These are phyloP conservation scores for Todus mexicanus DNA, from an alignment of 2,797 vertebrate species.

Conservation along the genomic window DNA sequence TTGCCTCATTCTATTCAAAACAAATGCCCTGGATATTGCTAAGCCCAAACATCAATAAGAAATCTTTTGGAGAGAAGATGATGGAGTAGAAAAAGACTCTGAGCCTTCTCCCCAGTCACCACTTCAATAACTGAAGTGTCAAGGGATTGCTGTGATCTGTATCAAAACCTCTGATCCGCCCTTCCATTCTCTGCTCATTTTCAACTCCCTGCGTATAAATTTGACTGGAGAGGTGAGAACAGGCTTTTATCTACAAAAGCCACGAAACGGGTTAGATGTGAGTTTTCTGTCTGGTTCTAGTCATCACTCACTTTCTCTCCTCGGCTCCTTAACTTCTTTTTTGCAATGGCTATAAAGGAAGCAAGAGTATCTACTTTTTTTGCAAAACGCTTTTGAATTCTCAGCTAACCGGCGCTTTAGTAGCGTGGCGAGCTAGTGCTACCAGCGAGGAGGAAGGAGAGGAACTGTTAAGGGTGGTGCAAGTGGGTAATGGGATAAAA, in stretches of 20 bases:
- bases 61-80: neutral
- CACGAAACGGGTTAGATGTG: neutral
- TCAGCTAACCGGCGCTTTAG: neutral
- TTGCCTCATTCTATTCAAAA: constrained; percentile 15
- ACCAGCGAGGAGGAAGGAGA: neutral
- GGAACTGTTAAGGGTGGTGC: constrained; percentile 7
- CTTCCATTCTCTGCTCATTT: neutral
- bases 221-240: constrained; percentile 52
- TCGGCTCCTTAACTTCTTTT: neutral
- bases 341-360: neutral
- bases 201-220: neutral
- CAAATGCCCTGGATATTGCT: neutral
- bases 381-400: neutral
- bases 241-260: constrained; percentile 29
- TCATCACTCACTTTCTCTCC: constrained; percentile 12
- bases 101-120: neutral
- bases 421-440: neutral
- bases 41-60: constrained; percentile 10
- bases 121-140: constrained; percentile 1
- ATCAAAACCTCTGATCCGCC: neutral
- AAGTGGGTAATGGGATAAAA: constrained; percentile 44
- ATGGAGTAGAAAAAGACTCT: neutral
- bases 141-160: neutral
- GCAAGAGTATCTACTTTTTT: neutral
- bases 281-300: constrained; percentile 21